Evolutionary conservation across 2,888 invertebrate species (phyloP), one percentile per base, ranked within the genome.

Genomic region (Coremacera marginata): DNA sequence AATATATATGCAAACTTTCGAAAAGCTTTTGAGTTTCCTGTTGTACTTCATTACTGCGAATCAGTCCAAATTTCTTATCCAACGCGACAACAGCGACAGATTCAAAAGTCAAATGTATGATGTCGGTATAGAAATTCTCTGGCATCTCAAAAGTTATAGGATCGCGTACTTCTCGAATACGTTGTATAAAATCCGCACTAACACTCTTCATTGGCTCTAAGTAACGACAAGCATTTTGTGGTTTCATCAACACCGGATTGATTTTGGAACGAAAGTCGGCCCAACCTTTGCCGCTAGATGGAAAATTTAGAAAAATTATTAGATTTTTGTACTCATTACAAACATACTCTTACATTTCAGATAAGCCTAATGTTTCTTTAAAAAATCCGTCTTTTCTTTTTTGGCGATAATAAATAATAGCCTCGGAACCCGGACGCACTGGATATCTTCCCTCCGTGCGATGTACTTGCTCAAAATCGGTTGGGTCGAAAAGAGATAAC

Each of bases 221-320:
- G 78, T 92, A 92, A 1, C 90, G 85, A 83, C 90, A 91, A 0
- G 91, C 88, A 77, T 91, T 86, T 82, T 92, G 91, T 0, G 93
- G 92, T 82, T 93, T 91, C 88, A 94, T 89, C 87, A 94, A 89
- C 37, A 93, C 90, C 73, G 93, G 93, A 86, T 94, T 94, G 0
- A 93, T 92, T 78, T 91, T 92, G 3, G 91, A 91, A 16, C 94
- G 90, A 70, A 94, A 90, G 73, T 91, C 90, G 60, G 92, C 91
- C 94, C 94, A 94, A 80, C 92, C 89, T n/a, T 91, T 89, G 3
- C 93, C 94, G 87, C 93, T 91, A 11, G 16, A 19, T 16, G 2
- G 31, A 44, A 63, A 22, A n/a, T 37, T 14, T 22, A 14, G 0
- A 25, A 14, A 44, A 31, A n/a, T n/a, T n/a, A n/a, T n/a, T n/a